Percentiles rank a stretch among this genome's conserved stretches.
Evolutionary conservation across 2,797 vertebrate species (phyloP).

Genomic region (Gila robusta): DNA sequence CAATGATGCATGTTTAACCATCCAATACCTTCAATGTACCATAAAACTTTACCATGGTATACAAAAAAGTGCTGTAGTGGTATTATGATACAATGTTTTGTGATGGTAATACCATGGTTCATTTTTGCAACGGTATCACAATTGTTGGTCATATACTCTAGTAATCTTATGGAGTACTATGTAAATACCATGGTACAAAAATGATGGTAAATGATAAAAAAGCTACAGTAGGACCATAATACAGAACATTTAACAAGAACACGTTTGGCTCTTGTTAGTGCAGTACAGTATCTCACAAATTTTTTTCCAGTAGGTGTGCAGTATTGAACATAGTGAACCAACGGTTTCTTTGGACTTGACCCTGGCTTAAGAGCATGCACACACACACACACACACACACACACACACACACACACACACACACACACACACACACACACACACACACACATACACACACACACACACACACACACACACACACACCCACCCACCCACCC

Average conservation of each 20-base stretch:
- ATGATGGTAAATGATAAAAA: not conserved
- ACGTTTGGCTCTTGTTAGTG: not conserved
- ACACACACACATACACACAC: slow-evolving; percentile 22
- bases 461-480: slow-evolving; percentile 24
- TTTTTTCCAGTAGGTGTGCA: not conserved
- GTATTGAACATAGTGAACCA: not conserved
- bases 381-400: too few species aligned
- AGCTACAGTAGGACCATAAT: not conserved
- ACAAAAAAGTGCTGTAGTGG: too few species aligned
- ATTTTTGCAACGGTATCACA: not conserved
- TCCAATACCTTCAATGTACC: not conserved
- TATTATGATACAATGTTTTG: not conserved
- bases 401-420: slow-evolving; percentile 3
- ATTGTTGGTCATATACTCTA: not conserved
- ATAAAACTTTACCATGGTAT: not conserved
- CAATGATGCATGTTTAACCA: not conserved
- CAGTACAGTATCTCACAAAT: not conserved
- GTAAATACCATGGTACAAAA: not conserved
- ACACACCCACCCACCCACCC: not conserved
- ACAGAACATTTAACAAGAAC: not conserved
- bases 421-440: slow-evolving; percentile 22
- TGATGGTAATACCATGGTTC: not conserved
- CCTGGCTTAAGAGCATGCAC: not conserved
- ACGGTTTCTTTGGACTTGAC: not conserved
- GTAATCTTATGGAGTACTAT: not conserved